Evolutionary conservation across 1,140 invertebrate species (phyloP).

Genomic region (Limonius californicus): DNA sequence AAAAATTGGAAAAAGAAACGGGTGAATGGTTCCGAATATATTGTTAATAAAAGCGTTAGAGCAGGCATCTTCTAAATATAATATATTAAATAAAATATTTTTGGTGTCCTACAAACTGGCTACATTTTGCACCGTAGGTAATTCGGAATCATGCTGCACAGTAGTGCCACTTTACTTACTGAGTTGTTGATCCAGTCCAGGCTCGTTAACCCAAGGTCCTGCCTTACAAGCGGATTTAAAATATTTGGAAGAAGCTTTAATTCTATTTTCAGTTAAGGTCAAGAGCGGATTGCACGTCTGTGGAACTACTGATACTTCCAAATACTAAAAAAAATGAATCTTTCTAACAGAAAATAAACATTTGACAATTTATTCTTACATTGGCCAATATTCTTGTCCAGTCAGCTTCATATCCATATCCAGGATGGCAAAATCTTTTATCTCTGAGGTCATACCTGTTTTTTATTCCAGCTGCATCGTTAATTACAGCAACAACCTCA

Average conservation of each 20-base stretch:
- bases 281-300: constrained; percentile 60
- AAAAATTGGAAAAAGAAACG: too few species aligned
- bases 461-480: constrained; percentile 55
- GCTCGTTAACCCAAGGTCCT: constrained; percentile 73
- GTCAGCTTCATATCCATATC: constrained; percentile 60
- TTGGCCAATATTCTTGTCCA: constrained; percentile 64
- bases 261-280: constrained; percentile 67
- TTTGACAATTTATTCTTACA: constrained; percentile 49
- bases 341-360: too few species aligned
- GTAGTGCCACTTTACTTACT: constrained; percentile 68
- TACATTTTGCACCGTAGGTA: too few species aligned
- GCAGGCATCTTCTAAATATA: too few species aligned
- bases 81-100: too few species aligned
- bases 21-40: too few species aligned
- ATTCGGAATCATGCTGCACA: too few species aligned
- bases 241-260: constrained; percentile 63
- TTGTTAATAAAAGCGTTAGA: too few species aligned
- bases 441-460: constrained; percentile 59
- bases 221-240: constrained; percentile 76
- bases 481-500: constrained; percentile 67
- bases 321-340: constrained; percentile 55
- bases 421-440: constrained; percentile 71
- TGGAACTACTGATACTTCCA: constrained; percentile 66
- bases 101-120: too few species aligned
- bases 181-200: constrained; percentile 57